These are phyloP conservation scores for Popillia japonica DNA, from an alignment of 1,140 invertebrate species.

Conservation along the genomic window DNA sequence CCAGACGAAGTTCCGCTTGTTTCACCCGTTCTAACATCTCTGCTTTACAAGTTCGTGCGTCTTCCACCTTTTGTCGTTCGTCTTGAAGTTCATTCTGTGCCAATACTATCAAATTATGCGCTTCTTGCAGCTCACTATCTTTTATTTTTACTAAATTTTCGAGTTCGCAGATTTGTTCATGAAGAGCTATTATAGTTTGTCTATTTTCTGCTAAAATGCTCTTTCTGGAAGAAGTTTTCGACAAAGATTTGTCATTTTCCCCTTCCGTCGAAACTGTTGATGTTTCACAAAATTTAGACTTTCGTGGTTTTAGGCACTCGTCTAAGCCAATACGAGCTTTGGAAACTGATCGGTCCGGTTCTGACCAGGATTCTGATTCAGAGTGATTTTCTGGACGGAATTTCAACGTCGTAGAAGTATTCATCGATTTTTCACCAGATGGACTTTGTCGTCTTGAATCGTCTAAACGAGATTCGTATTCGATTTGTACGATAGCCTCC, in stretches of 20 bases:
- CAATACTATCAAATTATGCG: conserved; percentile 14
- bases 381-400: conserved; percentile 65
- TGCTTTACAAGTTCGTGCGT: not conserved
- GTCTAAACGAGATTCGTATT: not conserved
- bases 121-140: conserved; percentile 37
- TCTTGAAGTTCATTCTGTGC: conserved; percentile 25
- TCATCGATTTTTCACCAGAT: conserved; percentile 41
- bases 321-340: conserved; percentile 77
- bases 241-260: conserved; percentile 52
- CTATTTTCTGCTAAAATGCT: conserved; percentile 45
- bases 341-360: conserved; percentile 82
- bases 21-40: conserved; percentile 41
- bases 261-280: conserved; percentile 50
- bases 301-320: conserved; percentile 52
- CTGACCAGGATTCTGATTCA: conserved; percentile 82
- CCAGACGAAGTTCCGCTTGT: conserved; percentile 42
- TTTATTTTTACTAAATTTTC: conserved; percentile 49
- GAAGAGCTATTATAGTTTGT: conserved; percentile 47
- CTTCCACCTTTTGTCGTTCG: conserved; percentile 39
- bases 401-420: conserved; percentile 49
- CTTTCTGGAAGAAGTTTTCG: conserved; percentile 47
- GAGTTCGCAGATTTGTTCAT: conserved; percentile 49
- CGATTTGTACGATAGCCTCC: conserved; percentile 9
- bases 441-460: conserved; percentile 9
- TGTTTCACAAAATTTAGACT: conserved; percentile 41